phyloP scores from a whole-genome alignment of 1,140 invertebrate species.

The Portunus trituberculatus region DNA sequence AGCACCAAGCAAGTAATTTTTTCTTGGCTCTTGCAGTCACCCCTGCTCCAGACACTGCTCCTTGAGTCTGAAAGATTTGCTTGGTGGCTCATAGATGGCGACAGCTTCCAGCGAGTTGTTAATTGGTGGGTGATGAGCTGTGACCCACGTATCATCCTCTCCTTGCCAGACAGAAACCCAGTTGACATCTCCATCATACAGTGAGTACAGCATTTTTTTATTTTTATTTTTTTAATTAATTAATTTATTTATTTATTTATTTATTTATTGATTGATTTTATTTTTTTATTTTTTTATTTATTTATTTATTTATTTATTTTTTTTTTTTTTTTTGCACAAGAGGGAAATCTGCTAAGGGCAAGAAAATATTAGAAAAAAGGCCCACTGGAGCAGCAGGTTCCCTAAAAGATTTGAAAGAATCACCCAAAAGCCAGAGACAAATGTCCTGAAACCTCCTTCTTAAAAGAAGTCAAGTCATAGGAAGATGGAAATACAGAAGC shows the following conservation, averaged over 20 bases:
- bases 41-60: slow-evolving; percentile 80
- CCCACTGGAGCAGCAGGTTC: no score
- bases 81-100: slow-evolving; percentile 87
- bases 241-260: background rate
- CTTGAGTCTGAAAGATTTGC: slow-evolving; percentile 85
- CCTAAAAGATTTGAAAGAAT: no score
- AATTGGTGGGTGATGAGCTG: slow-evolving; percentile 90
- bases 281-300: background rate
- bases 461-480: no score
- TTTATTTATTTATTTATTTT: background rate
- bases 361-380: no score
- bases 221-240: background rate
- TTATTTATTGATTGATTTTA: no score
- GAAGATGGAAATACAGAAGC: no score
- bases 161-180: slow-evolving; percentile 81
- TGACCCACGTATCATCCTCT: slow-evolving; percentile 87
- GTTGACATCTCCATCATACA: slow-evolving; percentile 83
- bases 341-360: no score
- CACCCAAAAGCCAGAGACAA: no score
- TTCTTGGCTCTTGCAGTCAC: slow-evolving; percentile 51
- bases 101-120: slow-evolving; percentile 85
- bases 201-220: slow-evolving; percentile 78
- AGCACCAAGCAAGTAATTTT: background rate
- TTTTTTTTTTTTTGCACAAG: no score
- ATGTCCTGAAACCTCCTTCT: no score